Base-by-base conservation (phyloP, 2,888 invertebrate species). In the Zygaena filipendulae region DNA sequence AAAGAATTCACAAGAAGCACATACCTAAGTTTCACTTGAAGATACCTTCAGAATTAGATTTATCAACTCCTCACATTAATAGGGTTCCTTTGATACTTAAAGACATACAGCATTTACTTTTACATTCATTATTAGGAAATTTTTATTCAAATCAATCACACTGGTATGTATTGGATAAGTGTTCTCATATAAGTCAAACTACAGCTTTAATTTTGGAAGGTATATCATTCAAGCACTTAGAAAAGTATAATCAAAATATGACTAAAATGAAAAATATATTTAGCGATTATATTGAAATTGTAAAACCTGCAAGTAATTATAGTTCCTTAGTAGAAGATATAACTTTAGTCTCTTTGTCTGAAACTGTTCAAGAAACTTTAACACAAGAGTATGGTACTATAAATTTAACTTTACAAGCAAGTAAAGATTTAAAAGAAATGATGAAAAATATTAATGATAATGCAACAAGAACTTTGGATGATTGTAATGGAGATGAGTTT, bases 151-250 rank as follows among this genome's bases (percentile, higher is more conserved):
- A 82, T 23, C 87, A 92, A 3, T 83, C 84, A 19, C 85, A 92
- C 36, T 95, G 94, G 95, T 94, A 92, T 69, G 81, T 81, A 10
- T 57, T 95, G 11, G 87, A 92, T 27, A 90, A 87, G 52, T 84
- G 83, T 40, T 82, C 82, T 31, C 80, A 72, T 43, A 63, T 91
- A 9, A 66, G 82, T 12, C 87, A 89, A 49, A 88, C 88, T 6
- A 83, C 88, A 5, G 85, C 92, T 21, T 58, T 95, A 1, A 83
- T 94, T 7, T 52, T 95, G 20, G 92, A 95, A 61, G 91, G 91
- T 8, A 49, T 94, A 0, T 90, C 92, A 1, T 61, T 88, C 3
- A 83, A 85, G 39, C 88, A 94, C 51, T 92, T 87, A 66, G 55
- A 84, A 30, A 74, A 83, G 3, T 77, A 89, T 49, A 82, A 85